Percentiles rank a stretch among this genome's conserved stretches.
Conservation (phyloP, 1,140 invertebrate species). For the Bombus pyrosoma region DNA sequence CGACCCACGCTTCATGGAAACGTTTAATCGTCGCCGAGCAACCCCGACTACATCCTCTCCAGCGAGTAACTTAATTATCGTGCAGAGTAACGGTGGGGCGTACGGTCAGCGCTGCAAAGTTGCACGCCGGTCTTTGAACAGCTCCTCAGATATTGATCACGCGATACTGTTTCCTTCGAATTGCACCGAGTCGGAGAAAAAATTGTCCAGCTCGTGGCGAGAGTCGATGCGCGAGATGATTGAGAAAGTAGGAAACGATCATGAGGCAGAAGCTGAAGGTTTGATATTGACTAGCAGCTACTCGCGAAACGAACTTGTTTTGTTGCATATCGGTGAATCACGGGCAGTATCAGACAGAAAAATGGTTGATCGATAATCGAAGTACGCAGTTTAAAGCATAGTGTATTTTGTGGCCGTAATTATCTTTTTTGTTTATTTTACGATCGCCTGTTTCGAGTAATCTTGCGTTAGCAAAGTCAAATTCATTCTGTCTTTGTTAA, state of each 20-base stretch:
- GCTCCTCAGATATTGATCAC: not conserved
- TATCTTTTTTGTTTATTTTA: too few species aligned
- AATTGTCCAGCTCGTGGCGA: not conserved
- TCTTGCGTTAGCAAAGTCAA: too few species aligned
- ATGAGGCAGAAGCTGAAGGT: too few species aligned
- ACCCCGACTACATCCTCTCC: not conserved
- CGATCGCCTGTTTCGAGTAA: too few species aligned
- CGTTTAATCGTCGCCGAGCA: slow-evolving; percentile 8
- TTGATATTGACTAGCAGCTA: too few species aligned
- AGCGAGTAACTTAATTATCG: slow-evolving; percentile 27
- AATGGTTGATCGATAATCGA: too few species aligned
- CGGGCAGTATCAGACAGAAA: too few species aligned
- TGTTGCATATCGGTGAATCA: too few species aligned
- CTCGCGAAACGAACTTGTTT: too few species aligned
- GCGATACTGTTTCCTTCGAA: slow-evolving; percentile 14
- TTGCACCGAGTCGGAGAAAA: not conserved
- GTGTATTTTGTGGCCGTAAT: too few species aligned
- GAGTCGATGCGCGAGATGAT: not conserved
- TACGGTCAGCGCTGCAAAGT: not conserved
- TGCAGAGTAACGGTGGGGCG: not conserved
- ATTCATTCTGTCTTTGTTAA: too few species aligned
- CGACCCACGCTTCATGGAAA: slow-evolving; percentile 15
- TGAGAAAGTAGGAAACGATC: not conserved
- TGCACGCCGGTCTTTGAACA: not conserved
- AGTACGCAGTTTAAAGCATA: too few species aligned